phyloP scores from a whole-genome alignment of 2,797 vertebrate genomes.

The Gadopsis bispinosus region DNA sequence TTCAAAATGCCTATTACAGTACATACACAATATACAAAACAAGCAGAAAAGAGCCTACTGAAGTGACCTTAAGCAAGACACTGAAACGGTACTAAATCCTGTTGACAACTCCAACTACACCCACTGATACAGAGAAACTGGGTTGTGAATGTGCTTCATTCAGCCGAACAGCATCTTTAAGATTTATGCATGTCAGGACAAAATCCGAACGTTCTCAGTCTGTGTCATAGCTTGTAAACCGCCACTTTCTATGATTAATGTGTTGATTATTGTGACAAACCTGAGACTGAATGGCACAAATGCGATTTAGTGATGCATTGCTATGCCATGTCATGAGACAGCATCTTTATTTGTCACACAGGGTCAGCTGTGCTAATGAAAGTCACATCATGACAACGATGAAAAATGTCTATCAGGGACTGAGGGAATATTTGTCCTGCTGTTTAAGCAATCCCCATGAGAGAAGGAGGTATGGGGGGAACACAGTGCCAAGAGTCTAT shows the following conservation, averaged over 20 bases:
- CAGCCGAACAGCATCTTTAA: slow-evolving; percentile 7
- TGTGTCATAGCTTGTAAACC: not conserved
- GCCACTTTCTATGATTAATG: slow-evolving; percentile 10
- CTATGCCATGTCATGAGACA: slow-evolving; percentile 12
- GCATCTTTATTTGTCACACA: slow-evolving; percentile 4
- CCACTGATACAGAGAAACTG: not conserved
- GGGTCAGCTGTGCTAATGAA: slow-evolving; percentile 42
- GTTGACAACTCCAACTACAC: slow-evolving; percentile 8
- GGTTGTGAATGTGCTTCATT: slow-evolving; percentile 8
- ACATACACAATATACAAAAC: slow-evolving; percentile 35
- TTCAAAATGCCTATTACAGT: slow-evolving; percentile 61
- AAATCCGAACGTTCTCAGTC: not conserved
- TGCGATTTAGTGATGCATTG: not conserved
- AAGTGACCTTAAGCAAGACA: slow-evolving; percentile 4
- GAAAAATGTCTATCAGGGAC: slow-evolving; percentile 53
- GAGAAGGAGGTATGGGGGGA: slow-evolving; percentile 47
- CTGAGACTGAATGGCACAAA: not conserved
- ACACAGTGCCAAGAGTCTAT: slow-evolving; percentile 44
- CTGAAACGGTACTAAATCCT: slow-evolving; percentile 6
- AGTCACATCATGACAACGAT: slow-evolving; percentile 44
- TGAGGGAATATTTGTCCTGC: slow-evolving; percentile 55
- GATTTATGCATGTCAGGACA: not conserved
- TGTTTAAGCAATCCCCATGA: slow-evolving; percentile 43
- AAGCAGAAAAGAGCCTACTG: slow-evolving; percentile 6
- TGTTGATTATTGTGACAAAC: slow-evolving; percentile 7